Evolutionary conservation across 2,888 invertebrate genomes (phyloP).

Genomic region (Mimas tiliae): DNA sequence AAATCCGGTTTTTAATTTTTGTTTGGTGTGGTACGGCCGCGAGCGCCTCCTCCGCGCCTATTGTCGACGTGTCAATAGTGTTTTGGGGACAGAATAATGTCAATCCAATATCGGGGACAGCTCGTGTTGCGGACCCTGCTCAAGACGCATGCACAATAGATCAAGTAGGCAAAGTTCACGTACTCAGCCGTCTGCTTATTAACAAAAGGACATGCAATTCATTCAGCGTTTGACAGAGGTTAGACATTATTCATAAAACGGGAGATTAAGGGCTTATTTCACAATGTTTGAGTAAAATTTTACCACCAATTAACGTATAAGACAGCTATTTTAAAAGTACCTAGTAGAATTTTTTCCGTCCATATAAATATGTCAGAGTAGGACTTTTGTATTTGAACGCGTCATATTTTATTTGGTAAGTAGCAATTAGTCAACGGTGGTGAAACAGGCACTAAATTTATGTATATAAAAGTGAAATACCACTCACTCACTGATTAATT

Average conservation of each 20-base stretch:
- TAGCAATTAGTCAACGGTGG: no score
- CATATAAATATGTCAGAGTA: no score
- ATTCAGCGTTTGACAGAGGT: constrained; percentile 7
- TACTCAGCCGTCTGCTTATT: constrained; percentile 10
- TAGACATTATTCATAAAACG: background rate
- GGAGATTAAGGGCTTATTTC: background rate
- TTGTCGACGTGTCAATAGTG: constrained; percentile 59
- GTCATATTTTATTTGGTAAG: no score
- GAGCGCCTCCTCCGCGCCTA: constrained; percentile 56
- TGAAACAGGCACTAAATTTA: no score
- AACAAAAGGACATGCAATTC: constrained; percentile 15
- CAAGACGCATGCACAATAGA: constrained; percentile 13
- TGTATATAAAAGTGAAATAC: no score
- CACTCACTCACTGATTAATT: no score
- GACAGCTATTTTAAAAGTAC: no score
- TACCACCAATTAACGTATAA: no score
- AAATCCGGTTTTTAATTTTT: constrained; percentile 80
- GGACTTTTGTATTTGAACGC: no score
- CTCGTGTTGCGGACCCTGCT: constrained; percentile 16
- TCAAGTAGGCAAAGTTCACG: constrained; percentile 19
- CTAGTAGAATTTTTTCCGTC: no score
- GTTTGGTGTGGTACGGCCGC: constrained; percentile 67
- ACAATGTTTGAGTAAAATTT: no score
- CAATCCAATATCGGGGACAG: constrained; percentile 45
- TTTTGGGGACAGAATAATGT: constrained; percentile 47